Evolutionary conservation across 1,140 invertebrate genomes (phyloP), one percentile per base, ranked within the genome.

Genomic region (Dendrolimus kikuchii): DNA sequence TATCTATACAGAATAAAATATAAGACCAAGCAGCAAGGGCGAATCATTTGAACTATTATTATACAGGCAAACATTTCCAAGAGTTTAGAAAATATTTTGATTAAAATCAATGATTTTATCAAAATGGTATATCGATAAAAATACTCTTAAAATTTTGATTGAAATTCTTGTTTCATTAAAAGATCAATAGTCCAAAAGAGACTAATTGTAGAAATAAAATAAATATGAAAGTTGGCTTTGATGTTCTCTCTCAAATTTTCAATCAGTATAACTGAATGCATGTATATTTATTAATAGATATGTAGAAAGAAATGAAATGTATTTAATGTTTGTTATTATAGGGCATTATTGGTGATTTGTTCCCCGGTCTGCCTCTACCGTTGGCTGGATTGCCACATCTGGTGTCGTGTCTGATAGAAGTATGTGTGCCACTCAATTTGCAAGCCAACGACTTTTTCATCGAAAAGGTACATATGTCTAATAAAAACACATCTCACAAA

Each of bases 301-400:
- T 23, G 23, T 23, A 23, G 23, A 23, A 23, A 23, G 23, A 23
- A 23, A 23, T 23, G 1, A 23, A 23, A 3, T 23, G 23, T 46
- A 46, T 10, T 36, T 49, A 9, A 38, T 40, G 37, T 48, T 9
- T 67, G 55, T 65, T 65, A 61, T 76, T 87, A 44, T 74, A 97
- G 91, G 95, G 96, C 55, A 98, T 98, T 48, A 93, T 95, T 23
- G 95, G 95, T 1, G 97, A 98, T 89, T 87, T 98, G 52, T 98
- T 98, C 81, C 96, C 96, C 39, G 94, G 94, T 1, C 78, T 97
- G 7, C 95, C 95, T 4, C 90, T 92, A 53, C 92, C 95, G 0
- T 92, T 95, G 71, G 74, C 85, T 2, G 84, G 81, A 4, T 83
- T 91, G 38, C 88, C 87, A 4, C 87, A 90, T 55, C 59, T 91